These are phyloP conservation scores for Leptosomus discolor DNA, from an alignment of 2,113 vertebrate genomes.

Conservation along the genomic window DNA sequence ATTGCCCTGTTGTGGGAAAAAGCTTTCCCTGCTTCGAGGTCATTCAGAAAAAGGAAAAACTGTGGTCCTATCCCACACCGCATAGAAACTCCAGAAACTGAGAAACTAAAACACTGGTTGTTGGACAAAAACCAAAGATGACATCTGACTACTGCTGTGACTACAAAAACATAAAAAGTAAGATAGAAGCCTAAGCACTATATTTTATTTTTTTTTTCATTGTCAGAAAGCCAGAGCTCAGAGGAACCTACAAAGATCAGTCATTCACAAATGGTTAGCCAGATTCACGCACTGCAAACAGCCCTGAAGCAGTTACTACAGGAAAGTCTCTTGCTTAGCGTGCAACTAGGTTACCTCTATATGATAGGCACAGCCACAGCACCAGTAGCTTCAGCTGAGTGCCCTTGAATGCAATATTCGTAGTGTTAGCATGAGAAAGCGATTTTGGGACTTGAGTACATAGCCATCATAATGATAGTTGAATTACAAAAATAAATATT, in stretches of 20 bases:
- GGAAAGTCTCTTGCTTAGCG: not conserved
- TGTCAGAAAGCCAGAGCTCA: not conserved
- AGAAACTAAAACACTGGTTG: not conserved
- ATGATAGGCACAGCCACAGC: not conserved
- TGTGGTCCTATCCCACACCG: not conserved
- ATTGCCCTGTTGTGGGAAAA: not conserved
- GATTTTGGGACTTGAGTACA: not conserved
- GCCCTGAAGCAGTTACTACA: not conserved
- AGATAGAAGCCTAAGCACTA: not conserved
- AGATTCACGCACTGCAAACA: not conserved
- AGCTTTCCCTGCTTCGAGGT: not conserved
- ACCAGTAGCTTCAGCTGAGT: not conserved
- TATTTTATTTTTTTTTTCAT: not conserved
- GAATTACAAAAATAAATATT: not conserved
- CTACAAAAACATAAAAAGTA: not conserved
- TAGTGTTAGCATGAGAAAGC: not conserved
- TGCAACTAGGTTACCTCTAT: not conserved
- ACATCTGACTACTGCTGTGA: rapidly evolving
- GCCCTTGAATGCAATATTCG: not conserved
- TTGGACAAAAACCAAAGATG: not conserved
- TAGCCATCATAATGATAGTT: not conserved
- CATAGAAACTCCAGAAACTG: not conserved
- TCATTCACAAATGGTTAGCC: not conserved
- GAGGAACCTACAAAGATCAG: not conserved
- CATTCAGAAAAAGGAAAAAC: not conserved